Evolutionary conservation across 2,888 invertebrate species (phyloP).

Genomic region (Deilephila elpenor): DNA sequence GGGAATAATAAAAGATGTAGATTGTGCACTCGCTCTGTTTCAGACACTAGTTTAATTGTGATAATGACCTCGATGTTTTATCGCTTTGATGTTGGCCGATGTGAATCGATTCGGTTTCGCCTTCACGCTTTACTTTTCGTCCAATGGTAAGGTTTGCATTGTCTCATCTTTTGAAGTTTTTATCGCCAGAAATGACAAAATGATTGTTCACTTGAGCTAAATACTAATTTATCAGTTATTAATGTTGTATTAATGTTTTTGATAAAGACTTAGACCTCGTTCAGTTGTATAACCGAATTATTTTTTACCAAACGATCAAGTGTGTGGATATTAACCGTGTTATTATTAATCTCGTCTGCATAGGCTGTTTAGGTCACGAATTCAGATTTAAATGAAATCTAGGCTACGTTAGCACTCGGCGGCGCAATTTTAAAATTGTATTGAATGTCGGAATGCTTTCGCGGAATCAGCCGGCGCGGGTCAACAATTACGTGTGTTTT

Average conservation of each 20-base stretch:
- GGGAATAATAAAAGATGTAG: conserved; percentile 46
- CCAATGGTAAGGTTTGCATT: too few relatives aligned
- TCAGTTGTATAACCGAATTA: neutral
- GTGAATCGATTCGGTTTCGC: conserved; percentile 2
- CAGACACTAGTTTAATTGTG: conserved; percentile 41
- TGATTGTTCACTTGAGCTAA: neutral
- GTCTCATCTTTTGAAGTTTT: too few relatives aligned
- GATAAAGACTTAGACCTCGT: neutral
- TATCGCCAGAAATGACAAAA: too few relatives aligned
- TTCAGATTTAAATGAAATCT: conserved; percentile 19
- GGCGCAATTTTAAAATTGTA: conserved; percentile 43
- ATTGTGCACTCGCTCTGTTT: conserved; percentile 31
- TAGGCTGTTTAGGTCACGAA: conserved; percentile 9
- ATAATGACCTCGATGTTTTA: conserved; percentile 47
- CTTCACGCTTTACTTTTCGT: neutral
- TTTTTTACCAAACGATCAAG: neutral
- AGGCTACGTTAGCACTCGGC: conserved; percentile 42
- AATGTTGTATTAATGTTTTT: neutral
- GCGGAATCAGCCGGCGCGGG: conserved; percentile 41
- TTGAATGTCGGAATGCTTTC: conserved; percentile 44
- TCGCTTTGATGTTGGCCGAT: conserved; percentile 2
- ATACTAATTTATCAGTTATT: too few relatives aligned
- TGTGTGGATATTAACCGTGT: neutral
- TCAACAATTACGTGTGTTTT: conserved; percentile 41
- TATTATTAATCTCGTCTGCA: neutral